Evolutionary conservation across 1,140 invertebrate species (phyloP).

Genomic region (Zaprionus capensis): DNA sequence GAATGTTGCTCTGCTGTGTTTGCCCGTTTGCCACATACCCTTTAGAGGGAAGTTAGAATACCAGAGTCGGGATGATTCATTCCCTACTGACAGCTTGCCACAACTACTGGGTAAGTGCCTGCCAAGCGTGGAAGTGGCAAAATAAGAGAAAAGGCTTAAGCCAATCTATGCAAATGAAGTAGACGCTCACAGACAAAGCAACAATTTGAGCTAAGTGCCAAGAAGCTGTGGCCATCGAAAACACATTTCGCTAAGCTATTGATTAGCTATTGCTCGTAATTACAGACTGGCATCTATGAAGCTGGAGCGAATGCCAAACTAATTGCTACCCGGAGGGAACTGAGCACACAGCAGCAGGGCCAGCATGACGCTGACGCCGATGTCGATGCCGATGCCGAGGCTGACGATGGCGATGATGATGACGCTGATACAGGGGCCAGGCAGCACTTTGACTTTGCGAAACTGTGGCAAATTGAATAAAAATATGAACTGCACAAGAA

Average conservation of each 20-base stretch:
- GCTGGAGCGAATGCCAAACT: slow-evolving; percentile 34
- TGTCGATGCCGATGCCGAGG: background rate
- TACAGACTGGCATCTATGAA: slow-evolving; percentile 58
- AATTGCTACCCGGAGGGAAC: slow-evolving; percentile 48
- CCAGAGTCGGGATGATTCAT: too few species aligned
- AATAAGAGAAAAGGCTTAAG: slow-evolving; percentile 35
- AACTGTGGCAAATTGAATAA: slow-evolving; percentile 70
- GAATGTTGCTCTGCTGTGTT: too few species aligned
- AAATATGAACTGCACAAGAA: slow-evolving; percentile 56
- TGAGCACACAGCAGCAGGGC: slow-evolving; percentile 6
- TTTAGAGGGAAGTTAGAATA: background rate
- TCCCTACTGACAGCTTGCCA: background rate
- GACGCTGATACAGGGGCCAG: background rate
- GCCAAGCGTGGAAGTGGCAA: background rate
- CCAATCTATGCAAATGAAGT: slow-evolving; percentile 44
- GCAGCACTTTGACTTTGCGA: slow-evolving; percentile 59
- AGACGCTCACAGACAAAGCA: slow-evolving; percentile 6
- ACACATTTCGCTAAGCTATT: slow-evolving; percentile 70
- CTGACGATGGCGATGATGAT: background rate
- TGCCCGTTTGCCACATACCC: background rate
- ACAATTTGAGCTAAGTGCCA: slow-evolving; percentile 38
- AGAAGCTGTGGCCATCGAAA: slow-evolving; percentile 54
- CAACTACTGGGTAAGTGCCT: background rate
- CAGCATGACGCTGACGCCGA: slow-evolving; percentile 2
- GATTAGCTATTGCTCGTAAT: slow-evolving; percentile 70